Evolutionary conservation across 30 jellyfish, hydroid and myxozoan species (phyloP).

Genomic region (Phacellophora camtschatica): DNA sequence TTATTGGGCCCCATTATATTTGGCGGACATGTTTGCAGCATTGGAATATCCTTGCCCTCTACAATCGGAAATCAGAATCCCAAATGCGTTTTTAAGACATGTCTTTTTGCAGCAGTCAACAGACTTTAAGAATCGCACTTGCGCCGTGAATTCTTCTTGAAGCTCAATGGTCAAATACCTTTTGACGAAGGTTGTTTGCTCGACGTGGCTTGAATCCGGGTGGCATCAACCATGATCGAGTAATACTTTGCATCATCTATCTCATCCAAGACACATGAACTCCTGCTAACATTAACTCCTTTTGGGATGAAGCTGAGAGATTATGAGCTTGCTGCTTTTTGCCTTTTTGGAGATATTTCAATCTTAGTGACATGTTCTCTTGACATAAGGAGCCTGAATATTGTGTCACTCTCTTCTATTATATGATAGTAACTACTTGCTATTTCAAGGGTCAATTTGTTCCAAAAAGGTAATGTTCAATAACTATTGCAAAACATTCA

Average conservation of each 20-base stretch:
- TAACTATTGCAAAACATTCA: no score
- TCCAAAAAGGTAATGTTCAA: no score
- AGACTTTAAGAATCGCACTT: no score
- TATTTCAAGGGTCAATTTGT: no score
- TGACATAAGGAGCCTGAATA: no score
- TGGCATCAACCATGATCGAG: slow-evolving; percentile 18
- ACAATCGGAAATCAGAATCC: slow-evolving; percentile 57
- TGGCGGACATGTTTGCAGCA: slow-evolving; percentile 72
- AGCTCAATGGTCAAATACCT: slow-evolving; percentile 15
- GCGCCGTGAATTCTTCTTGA: no score
- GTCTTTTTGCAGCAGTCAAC: slow-evolving; percentile 63
- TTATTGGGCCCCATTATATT: slow-evolving; percentile 64
- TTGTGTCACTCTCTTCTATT: no score
- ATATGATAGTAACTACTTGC: no score
- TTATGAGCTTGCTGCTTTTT: slow-evolving; percentile 55
- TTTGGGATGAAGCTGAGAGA: slow-evolving; percentile 58
- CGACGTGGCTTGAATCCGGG: slow-evolving; percentile 48
- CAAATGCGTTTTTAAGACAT: slow-evolving; percentile 34
- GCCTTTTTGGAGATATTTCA: slow-evolving; percentile 54
- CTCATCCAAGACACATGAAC: slow-evolving; percentile 50
- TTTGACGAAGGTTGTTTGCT: slow-evolving; percentile 29
- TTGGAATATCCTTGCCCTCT: slow-evolving; percentile 71
- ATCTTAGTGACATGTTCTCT: slow-evolving; percentile 24
- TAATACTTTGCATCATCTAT: slow-evolving; percentile 16
- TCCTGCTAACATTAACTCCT: slow-evolving; percentile 34